A percentile compares a stretch with the other conserved stretches of the same genome.
Evolutionary conservation across 2,797 vertebrate genomes (phyloP).

Genomic region (Hipposideros larvatus): DNA sequence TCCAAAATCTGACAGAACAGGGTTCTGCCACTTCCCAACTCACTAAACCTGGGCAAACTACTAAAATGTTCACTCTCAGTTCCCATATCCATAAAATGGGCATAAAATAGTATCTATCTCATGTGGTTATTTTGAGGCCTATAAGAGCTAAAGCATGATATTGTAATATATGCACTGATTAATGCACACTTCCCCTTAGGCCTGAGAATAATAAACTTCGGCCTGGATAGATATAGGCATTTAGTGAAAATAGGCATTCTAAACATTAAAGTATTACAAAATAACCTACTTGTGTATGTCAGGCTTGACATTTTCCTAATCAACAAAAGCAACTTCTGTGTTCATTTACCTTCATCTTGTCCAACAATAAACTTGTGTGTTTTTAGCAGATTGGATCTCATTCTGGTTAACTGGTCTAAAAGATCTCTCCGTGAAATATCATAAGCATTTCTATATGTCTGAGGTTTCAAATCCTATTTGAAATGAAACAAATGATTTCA

Average conservation of each 20-base stretch:
- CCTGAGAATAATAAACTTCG: constrained; percentile 21
- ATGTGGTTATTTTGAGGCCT: background rate
- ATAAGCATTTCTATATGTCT: constrained; percentile 97
- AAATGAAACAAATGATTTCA: constrained; percentile 64
- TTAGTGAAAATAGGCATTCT: background rate
- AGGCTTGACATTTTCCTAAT: background rate
- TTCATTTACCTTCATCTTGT: constrained; percentile 95
- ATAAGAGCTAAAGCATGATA: background rate
- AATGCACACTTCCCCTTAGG: constrained; percentile 23
- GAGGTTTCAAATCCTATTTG: constrained; percentile 95
- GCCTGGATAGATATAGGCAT: background rate
- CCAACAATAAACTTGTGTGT: constrained; percentile 95
- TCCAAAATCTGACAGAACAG: constrained; percentile 32
- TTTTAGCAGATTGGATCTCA: constrained; percentile 97
- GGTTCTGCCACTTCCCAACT: constrained; percentile 8
- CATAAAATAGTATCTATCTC: background rate
- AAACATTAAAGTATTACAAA: constrained; percentile 26
- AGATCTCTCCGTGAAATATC: constrained; percentile 97
- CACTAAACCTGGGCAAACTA: background rate
- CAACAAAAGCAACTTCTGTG: constrained; percentile 8
- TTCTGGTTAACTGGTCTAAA: constrained; percentile 97
- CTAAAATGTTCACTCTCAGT: constrained; percentile 23
- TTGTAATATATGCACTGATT: background rate
- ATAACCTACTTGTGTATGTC: background rate
- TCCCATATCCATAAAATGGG: background rate